Conservation (phyloP, 2,113 vertebrate genomes). For the Semicossyphus pulcher region DNA sequence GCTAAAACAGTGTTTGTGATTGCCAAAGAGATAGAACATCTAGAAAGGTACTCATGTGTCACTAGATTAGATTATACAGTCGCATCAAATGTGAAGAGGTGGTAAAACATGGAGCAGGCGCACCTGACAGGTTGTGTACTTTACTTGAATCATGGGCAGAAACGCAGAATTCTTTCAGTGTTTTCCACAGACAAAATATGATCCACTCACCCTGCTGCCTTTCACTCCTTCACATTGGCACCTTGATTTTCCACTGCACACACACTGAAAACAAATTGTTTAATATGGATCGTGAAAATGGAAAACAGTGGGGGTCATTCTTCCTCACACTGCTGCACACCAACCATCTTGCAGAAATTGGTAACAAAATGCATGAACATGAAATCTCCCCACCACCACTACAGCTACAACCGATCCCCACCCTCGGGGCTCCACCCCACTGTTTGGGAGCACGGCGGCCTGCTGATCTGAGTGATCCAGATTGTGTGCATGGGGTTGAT, state of each 20-base stretch:
- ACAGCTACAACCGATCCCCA: too few species aligned
- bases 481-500: background rate
- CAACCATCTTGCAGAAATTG: background rate
- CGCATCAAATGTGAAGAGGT: too few species aligned
- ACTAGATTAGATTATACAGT: too few species aligned
- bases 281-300: background rate
- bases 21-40: too few species aligned
- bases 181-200: background rate
- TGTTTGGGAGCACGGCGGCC: background rate
- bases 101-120: too few species aligned
- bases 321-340: background rate
- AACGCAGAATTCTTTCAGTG: background rate
- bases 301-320: too few species aligned
- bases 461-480: background rate
- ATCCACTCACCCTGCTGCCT: constrained; percentile 70
- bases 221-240: constrained; percentile 73
- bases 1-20: too few species aligned
- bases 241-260: constrained; percentile 59
- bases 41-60: too few species aligned
- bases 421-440: background rate
- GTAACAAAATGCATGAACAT: background rate
- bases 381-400: background rate
- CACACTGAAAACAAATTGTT: constrained; percentile 62
- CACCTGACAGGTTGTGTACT: too few species aligned
- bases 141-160: too few species aligned